Evolutionary conservation across 2,888 invertebrate genomes (phyloP).

Genomic region (Hecatera dysodea): DNA sequence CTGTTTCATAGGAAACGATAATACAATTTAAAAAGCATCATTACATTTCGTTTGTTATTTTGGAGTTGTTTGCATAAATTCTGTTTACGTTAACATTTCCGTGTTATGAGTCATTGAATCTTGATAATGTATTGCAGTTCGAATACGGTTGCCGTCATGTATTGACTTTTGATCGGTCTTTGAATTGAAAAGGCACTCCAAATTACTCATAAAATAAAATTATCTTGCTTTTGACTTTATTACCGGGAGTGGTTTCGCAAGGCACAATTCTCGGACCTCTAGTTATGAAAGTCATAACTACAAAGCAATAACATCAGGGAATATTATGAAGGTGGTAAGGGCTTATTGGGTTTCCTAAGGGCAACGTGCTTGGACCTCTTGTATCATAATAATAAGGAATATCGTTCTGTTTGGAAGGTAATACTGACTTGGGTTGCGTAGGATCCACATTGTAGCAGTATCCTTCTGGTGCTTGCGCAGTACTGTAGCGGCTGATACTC

Average conservation of each 20-base stretch:
- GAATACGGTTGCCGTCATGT: background rate
- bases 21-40: slow-evolving; percentile 37
- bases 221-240: background rate
- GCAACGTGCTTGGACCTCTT: background rate
- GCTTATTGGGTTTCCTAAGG: background rate
- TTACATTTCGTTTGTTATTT: slow-evolving; percentile 43
- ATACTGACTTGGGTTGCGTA: slow-evolving; percentile 88
- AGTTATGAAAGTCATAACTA: background rate
- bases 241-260: slow-evolving; percentile 2
- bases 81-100: slow-evolving; percentile 42
- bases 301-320: background rate
- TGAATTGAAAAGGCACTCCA: slow-evolving; percentile 2
- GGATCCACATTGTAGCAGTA: slow-evolving; percentile 90
- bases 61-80: slow-evolving; percentile 33
- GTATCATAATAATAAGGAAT: background rate
- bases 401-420: background rate
- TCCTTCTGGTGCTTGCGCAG: slow-evolving; percentile 86
- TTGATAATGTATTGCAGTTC: slow-evolving; percentile 8
- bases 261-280: slow-evolving; percentile 10
- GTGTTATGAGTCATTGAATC: slow-evolving; percentile 27
- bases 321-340: too few species aligned
- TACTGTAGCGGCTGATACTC: slow-evolving; percentile 88
- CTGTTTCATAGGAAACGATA: slow-evolving; percentile 52
- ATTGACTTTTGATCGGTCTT: slow-evolving; percentile 17
- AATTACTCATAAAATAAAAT: background rate